Base-by-base conservation (phyloP, 2,888 invertebrate genomes). In the Hylaea fasciaria region DNA sequence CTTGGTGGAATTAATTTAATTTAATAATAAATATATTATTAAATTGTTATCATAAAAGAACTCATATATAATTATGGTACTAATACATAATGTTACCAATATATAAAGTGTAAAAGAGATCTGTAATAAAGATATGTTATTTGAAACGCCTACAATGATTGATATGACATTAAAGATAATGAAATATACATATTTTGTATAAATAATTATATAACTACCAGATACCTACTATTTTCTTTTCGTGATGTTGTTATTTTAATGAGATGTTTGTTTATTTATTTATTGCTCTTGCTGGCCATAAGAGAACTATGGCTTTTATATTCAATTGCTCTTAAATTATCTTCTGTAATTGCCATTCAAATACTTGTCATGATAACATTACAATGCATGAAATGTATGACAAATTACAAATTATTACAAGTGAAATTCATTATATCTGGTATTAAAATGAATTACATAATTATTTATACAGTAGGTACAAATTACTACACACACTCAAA, bases 401-500 rank as follows among this genome's bases (percentile, higher is more conserved):
- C n/a, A 32, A 7, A 32, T 32, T 1, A 32, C 10, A 32, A 8
- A 7, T 7, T 16, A n/a, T 1, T 10, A n/a, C 4, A 1, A 1
- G 1, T 40, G 14, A 22, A 3, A 22, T 40, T 40, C 51, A 52
- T 57, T 59, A 49, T 13, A 64, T 70, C 64, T 68, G 64, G 66
- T 68, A 61, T 65, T 69, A 65, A 57, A 54, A 65, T 69, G 47
- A 54, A 74, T 71, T 70, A 76, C 72, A 74, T 76, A 56, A 57
- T 62, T 53, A 80, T 69, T 78, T 73, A 77, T 68, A 80, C 66
- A 75, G 76, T 73, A 65, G 72, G 82, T 86, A 86, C 80, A 83
- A 80, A 82, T 75, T 62, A 48, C 61, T 61, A 62, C 56, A 68
- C 81, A 83, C 85, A 83, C 69, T 81, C 80, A 81, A 72, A 79